A percentile compares a stretch with the other conserved stretches of the same genome.
Evolutionary conservation across 2,797 vertebrate genomes (phyloP).

Genomic region (Zenarchopterus dispar): DNA sequence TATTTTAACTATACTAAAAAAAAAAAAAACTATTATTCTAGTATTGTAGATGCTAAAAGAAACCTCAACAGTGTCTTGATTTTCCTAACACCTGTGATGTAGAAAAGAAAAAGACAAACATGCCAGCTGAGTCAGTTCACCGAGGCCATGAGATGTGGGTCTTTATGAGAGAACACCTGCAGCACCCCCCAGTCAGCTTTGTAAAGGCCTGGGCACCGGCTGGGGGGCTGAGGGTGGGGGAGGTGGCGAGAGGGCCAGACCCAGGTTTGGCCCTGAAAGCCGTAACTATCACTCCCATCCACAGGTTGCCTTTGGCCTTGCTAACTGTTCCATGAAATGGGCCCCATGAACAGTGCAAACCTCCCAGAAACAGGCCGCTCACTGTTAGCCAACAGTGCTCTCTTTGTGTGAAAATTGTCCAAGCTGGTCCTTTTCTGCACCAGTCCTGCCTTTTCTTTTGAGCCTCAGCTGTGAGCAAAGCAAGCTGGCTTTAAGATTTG

Average conservation of each 20-base stretch:
- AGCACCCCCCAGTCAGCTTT: slow-evolving; percentile 73
- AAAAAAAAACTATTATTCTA: too few species aligned
- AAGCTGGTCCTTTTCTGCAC: slow-evolving; percentile 81
- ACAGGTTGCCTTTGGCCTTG: slow-evolving; percentile 86
- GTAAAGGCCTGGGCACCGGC: slow-evolving; percentile 77
- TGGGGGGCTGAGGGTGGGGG: slow-evolving; percentile 25
- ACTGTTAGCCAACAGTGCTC: slow-evolving; percentile 90
- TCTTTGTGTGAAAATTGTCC: slow-evolving; percentile 85
- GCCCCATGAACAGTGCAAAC: slow-evolving; percentile 84
- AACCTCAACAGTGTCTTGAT: slow-evolving; percentile 25
- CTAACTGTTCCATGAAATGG: slow-evolving; percentile 90
- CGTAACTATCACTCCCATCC: slow-evolving; percentile 84
- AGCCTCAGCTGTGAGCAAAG: slow-evolving; percentile 81
- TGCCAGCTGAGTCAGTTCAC: slow-evolving; percentile 57
- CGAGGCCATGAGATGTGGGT: slow-evolving; percentile 69
- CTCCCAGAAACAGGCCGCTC: slow-evolving; percentile 84
- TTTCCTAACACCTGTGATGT: slow-evolving; percentile 54
- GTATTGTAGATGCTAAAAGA: background rate
- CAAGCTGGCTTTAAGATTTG: slow-evolving; percentile 80
- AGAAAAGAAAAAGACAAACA: slow-evolving; percentile 32
- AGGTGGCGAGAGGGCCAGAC: slow-evolving; percentile 65
- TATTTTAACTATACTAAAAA: background rate
- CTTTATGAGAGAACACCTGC: slow-evolving; percentile 77
- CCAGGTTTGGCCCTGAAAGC: slow-evolving; percentile 77
- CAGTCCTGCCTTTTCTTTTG: slow-evolving; percentile 78